These are phyloP conservation scores for Rhopilema esculentum DNA, from an alignment of 30 jellyfish, hydroid and myxozoan genomes.

Conservation along the genomic window DNA sequence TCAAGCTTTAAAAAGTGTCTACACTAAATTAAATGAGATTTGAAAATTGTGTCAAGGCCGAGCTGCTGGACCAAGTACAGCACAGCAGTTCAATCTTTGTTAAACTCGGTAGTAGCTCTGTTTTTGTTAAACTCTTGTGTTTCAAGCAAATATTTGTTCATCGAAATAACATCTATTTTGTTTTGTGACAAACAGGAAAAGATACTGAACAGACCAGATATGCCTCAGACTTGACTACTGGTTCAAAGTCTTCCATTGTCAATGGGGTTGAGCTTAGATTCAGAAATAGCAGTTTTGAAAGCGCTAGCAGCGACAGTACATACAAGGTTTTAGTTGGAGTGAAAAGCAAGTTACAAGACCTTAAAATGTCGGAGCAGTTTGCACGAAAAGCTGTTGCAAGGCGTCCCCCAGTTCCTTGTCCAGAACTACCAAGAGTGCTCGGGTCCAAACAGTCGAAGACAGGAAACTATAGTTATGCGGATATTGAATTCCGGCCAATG, in stretches of 20 bases:
- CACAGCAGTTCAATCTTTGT: too few relatives aligned
- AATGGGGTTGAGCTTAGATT: neutral
- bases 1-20: too few relatives aligned
- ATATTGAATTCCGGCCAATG: conserved; percentile 78
- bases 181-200: neutral
- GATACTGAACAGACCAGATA: neutral
- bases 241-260: conserved; percentile 1
- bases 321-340: conserved; percentile 3
- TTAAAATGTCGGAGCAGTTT: conserved; percentile 25
- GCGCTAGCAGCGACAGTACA: neutral
- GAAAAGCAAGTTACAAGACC: conserved; percentile 6
- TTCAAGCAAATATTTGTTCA: too few relatives aligned
- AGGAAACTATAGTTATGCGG: conserved; percentile 76
- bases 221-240: neutral
- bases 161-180: neutral
- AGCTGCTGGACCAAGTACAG: too few relatives aligned
- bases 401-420: conserved; percentile 71
- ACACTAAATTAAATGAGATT: too few relatives aligned
- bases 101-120: neutral
- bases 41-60: too few relatives aligned
- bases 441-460: conserved; percentile 22
- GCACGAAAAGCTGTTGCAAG: neutral
- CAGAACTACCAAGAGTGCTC: conserved; percentile 28
- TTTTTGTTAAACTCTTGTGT: neutral
- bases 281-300: neutral